Evolutionary conservation across 2,113 vertebrate genomes (phyloP), one percentile per base, ranked within the genome.

Genomic region (Myotis yumanensis): DNA sequence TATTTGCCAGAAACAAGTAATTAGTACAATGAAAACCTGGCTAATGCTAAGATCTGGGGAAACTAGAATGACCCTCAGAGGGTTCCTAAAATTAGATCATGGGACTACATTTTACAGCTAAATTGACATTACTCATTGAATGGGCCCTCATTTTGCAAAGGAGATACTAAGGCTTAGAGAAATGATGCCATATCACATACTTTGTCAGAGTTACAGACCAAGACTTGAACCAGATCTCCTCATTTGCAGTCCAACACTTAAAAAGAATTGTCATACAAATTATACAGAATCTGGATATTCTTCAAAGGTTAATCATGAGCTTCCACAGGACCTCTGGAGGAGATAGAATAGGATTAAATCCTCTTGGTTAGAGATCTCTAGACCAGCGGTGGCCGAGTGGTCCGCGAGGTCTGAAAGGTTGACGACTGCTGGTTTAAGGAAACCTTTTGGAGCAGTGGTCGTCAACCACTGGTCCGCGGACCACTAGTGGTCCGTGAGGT

Each of bases 31-130:
- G 54, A 91, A 75, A 86, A 75, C 11, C 25, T 82, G 64, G 25
- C 20, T 94, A 59, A 57, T 75, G 57, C 79, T 59, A n/a, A 90
- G 83, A 79, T 57, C 43, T 83, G 32, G 32, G 59, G 52, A 87
- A 71, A 52, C 25, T 75, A 68, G 30, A 89, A 28, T 86, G 72
- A 81, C 51, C 51, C 20, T 86, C 25, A 43, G 32, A 92, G 35
- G n/a, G 18, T 86, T 77, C 32, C 75, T 90, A 25, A 92, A 92
- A 92, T 89, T 72, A 66, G 80, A 77, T 86, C 7, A 66, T 77
- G 51, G n/a, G 25, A 43, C n/a, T 72, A 0, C 25, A 32, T 83
- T 76, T 62, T 23, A 62, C 11, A 62, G 59, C 59, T 28, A 51
- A 59, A 40, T 88, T 88, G n/a, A 62, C 20, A 9, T 52, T 77